Conservation (phyloP, 2,797 vertebrate species). For the Lacerta viridis region DNA sequence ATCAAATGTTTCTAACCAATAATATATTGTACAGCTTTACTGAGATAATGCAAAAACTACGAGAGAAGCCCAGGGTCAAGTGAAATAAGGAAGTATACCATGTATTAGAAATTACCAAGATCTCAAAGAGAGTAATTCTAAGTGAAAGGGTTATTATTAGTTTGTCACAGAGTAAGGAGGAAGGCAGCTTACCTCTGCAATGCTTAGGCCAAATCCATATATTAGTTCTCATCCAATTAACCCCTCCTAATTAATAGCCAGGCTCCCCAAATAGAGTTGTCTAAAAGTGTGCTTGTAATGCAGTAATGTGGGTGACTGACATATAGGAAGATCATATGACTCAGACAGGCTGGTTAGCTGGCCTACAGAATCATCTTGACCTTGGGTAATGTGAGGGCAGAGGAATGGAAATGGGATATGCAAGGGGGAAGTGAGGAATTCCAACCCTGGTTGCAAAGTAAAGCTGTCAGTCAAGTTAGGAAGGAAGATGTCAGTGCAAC, state of each 20-base stretch:
- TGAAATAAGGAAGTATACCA: not conserved
- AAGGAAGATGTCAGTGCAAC: not conserved
- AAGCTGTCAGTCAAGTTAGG: not conserved
- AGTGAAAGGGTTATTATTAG: not conserved
- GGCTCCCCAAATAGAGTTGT: not conserved
- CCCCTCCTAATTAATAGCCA: not conserved
- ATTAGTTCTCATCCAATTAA: conserved; percentile 1
- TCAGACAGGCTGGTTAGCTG: not conserved
- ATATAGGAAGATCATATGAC: not conserved
- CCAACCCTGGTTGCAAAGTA: not conserved
- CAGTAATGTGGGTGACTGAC: not conserved
- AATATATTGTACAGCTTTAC: not conserved
- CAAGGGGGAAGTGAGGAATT: not conserved
- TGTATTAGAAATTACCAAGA: not conserved
- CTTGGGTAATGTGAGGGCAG: not conserved
- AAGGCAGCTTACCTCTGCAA: not conserved
- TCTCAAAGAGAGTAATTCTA: not conserved
- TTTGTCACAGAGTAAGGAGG: not conserved
- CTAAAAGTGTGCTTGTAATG: not conserved
- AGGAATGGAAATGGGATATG: not conserved
- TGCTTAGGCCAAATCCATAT: not conserved
- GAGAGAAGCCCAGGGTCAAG: not conserved
- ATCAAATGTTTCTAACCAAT: not conserved
- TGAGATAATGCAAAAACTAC: not conserved
- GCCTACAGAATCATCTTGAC: not conserved